Percentiles rank a stretch among this genome's conserved stretches.
phyloP scores from a whole-genome alignment of 1,140 invertebrate species.

The Hetaerina americana region DNA sequence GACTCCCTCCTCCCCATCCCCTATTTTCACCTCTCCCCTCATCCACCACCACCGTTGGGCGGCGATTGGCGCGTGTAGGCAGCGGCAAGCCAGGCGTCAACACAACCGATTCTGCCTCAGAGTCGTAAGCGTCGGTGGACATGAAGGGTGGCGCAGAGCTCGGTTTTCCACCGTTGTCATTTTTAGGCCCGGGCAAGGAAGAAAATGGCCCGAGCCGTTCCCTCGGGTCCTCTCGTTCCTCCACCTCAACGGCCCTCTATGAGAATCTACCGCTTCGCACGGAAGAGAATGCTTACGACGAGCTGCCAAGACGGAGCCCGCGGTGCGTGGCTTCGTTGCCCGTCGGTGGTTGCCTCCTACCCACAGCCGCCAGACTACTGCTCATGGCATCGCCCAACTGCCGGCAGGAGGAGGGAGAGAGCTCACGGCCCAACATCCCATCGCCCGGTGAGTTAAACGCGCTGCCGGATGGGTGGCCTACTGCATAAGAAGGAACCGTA shows the following conservation, averaged over 20 bases:
- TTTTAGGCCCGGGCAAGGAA: background rate
- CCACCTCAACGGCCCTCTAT: background rate
- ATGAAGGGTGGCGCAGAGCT: background rate
- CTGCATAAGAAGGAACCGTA: no score
- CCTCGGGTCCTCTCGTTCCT: background rate
- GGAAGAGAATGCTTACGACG: background rate
- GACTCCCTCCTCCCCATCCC: no score
- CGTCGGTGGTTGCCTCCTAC: background rate
- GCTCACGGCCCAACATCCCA: background rate
- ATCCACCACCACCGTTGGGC: no score
- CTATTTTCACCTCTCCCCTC: no score
- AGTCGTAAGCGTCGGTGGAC: no score
- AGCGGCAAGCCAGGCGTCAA: no score
- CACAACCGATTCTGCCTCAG: no score
- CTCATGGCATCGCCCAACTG: background rate
- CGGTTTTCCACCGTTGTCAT: background rate
- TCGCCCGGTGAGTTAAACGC: background rate
- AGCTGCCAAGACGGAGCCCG: background rate
- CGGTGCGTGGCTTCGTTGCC: background rate
- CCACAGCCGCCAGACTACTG: background rate
- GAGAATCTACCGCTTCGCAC: background rate
- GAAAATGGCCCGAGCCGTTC: background rate
- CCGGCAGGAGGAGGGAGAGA: background rate
- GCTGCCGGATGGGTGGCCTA: no score
- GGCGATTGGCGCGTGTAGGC: no score